These are phyloP conservation scores for Littorina saxatilis DNA, from an alignment of 1,140 invertebrate genomes.

Conservation along the genomic window DNA sequence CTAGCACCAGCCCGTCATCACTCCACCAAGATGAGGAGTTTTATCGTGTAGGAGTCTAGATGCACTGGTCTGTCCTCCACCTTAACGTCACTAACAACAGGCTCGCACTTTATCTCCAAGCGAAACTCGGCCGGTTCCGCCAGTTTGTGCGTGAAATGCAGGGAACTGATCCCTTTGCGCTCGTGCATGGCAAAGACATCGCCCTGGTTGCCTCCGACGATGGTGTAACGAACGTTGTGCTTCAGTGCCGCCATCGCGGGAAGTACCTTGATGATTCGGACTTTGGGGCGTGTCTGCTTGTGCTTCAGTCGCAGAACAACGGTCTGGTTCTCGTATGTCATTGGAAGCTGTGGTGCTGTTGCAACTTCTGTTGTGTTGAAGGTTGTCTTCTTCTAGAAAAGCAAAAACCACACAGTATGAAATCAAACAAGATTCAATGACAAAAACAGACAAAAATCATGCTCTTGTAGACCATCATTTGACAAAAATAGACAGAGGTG, in stretches of 20 bases:
- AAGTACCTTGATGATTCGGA: conserved; percentile 64
- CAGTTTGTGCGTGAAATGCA: conserved; percentile 64
- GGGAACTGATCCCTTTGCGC: conserved; percentile 78
- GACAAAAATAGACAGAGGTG: too few species aligned
- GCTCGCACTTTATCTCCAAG: conserved; percentile 61
- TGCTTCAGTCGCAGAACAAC: conserved; percentile 57
- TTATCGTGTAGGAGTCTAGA: conserved; percentile 58
- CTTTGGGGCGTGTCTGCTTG: conserved; percentile 59
- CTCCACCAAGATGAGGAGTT: conserved; percentile 59
- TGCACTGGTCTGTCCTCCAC: conserved; percentile 54
- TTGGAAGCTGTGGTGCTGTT: background rate
- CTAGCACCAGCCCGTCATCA: conserved; percentile 34
- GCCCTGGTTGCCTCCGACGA: conserved; percentile 81
- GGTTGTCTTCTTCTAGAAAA: background rate
- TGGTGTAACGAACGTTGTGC: conserved; percentile 82
- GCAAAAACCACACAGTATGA: too few species aligned
- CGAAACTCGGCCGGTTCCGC: conserved; percentile 47
- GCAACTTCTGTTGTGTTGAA: background rate
- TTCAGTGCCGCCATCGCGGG: conserved; percentile 64
- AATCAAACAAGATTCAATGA: too few species aligned
- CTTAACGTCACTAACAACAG: conserved; percentile 54
- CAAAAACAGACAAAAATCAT: too few species aligned
- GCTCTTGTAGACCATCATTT: too few species aligned
- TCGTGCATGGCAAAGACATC: conserved; percentile 82
- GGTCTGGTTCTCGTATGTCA: conserved; percentile 25